Evolutionary conservation across 2,113 vertebrate species (phyloP).

Genomic region (Hyla sarda): DNA sequence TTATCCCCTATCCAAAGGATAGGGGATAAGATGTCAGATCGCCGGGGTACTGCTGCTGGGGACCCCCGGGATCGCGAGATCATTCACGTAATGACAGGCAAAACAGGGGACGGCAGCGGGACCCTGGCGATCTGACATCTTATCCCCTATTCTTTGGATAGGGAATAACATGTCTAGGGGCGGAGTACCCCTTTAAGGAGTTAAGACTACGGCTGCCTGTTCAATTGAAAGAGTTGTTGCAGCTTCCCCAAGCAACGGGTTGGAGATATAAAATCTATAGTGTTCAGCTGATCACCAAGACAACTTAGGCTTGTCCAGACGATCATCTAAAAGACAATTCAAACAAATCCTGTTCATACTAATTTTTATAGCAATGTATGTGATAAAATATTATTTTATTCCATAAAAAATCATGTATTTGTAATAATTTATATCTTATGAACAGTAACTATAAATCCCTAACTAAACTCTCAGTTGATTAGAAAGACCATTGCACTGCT

Average conservation of each 20-base stretch:
- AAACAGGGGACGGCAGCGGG: too few relatives aligned
- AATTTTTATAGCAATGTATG: background rate
- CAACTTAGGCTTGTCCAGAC: background rate
- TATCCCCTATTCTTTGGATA: too few relatives aligned
- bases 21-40: too few relatives aligned
- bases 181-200: too few relatives aligned
- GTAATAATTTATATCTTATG: background rate
- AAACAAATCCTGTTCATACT: background rate
- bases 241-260: background rate
- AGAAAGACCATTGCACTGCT: slow-evolving; percentile 35
- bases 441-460: background rate
- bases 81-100: too few relatives aligned
- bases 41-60: too few relatives aligned
- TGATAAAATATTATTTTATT: background rate
- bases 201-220: too few relatives aligned
- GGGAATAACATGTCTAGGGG: too few relatives aligned
- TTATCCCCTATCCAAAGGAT: too few relatives aligned
- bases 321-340: background rate
- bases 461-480: slow-evolving; percentile 9
- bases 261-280: background rate
- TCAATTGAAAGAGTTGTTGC: background rate
- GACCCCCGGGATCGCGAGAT: too few relatives aligned
- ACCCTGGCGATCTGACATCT: too few relatives aligned
- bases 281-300: background rate
- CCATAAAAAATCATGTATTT: background rate